A percentile compares a stretch with the other conserved stretches of the same genome.
Evolutionary conservation across 2,113 vertebrate genomes (phyloP).

Genomic region (Tyrannus savana): DNA sequence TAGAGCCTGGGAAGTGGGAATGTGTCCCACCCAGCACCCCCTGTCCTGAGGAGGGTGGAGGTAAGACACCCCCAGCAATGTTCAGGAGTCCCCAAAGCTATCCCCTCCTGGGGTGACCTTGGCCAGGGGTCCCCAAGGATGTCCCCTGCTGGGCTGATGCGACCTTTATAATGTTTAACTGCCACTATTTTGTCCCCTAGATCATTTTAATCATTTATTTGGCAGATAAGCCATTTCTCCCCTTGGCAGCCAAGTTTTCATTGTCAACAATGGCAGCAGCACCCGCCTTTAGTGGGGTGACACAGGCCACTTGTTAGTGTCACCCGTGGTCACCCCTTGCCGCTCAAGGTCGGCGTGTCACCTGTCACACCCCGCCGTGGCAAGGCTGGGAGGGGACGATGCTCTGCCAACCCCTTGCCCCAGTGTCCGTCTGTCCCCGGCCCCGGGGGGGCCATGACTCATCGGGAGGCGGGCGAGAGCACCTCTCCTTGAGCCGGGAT

Average conservation of each 20-base stretch:
- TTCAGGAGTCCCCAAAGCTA: not conserved
- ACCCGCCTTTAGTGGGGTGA: rapidly evolving
- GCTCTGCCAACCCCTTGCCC: not conserved
- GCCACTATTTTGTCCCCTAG: not conserved
- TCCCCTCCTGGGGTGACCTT: not conserved
- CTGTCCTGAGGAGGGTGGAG: rapidly evolving
- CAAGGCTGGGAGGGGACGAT: not conserved
- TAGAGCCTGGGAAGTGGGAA: rapidly evolving
- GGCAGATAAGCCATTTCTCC: not conserved
- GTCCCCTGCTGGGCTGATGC: not conserved
- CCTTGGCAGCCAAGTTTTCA: not conserved
- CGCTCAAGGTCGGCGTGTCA: rapidly evolving
- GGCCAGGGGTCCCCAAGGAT: not conserved
- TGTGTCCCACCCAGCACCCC: no score
- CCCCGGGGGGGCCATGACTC: not conserved
- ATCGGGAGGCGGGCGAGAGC: not conserved
- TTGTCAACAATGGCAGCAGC: rapidly evolving
- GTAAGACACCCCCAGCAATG: rapidly evolving
- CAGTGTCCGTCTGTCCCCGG: not conserved
- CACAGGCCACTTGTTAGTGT: rapidly evolving
- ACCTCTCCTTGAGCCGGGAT: not conserved
- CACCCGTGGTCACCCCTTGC: not conserved
- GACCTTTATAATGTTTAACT: not conserved
- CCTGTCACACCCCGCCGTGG: rapidly evolving
- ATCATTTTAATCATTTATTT: rapidly evolving